phyloP scores from a whole-genome alignment of 37 sponge, comb jelly and placozoan species.

The Halisarca cf. caerulea region DNA sequence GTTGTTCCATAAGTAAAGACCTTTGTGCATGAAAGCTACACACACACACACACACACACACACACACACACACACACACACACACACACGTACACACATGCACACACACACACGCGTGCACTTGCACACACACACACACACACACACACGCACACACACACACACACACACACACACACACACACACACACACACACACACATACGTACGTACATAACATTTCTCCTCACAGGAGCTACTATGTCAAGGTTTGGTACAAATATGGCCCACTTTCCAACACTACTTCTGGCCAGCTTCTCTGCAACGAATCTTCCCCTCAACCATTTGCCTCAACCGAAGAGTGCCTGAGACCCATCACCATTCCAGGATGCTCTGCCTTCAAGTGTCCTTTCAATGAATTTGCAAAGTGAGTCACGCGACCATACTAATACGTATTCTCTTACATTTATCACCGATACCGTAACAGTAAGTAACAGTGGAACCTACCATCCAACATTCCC shows the following conservation, averaged over 20 bases:
- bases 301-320: not conserved
- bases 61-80: not conserved
- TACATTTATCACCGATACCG: too few species aligned
- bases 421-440: too few species aligned
- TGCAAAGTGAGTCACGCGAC: slow-evolving; percentile 2
- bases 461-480: too few species aligned
- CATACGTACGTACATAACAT: not conserved
- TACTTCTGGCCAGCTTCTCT: not conserved
- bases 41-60: too few species aligned
- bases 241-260: slow-evolving; percentile 25
- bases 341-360: not conserved
- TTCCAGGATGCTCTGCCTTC: not conserved
- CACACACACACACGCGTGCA: slow-evolving; percentile 7
- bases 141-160: slow-evolving; percentile 17
- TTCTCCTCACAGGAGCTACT: too few species aligned
- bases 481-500: too few species aligned
- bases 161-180: slow-evolving; percentile 25
- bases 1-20: too few species aligned
- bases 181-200: slow-evolving; percentile 21
- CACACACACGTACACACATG: not conserved
- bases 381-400: not conserved
- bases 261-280: not conserved
- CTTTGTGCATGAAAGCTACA: too few species aligned
- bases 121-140: slow-evolving; percentile 7
- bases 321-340: not conserved